A percentile compares a stretch with the other conserved stretches of the same genome.
phyloP scores from a whole-genome alignment of 1,140 invertebrate species.

The Ruditapes philippinarum region DNA sequence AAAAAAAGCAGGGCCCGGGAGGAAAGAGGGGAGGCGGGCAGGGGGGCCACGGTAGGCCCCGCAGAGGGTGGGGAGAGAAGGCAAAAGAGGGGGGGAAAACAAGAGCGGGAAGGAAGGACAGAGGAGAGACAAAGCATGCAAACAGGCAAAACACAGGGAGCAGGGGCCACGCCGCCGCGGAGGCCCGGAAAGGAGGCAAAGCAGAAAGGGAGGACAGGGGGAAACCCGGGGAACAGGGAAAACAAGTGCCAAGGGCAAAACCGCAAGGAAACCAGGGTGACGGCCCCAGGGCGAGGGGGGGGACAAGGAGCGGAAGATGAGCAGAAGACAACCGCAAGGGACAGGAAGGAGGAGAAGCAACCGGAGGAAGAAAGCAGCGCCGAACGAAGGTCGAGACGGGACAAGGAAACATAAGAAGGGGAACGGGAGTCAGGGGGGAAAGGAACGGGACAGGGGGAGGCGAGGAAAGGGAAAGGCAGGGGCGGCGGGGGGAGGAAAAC shows the following conservation, averaged over 20 bases:
- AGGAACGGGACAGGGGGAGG: neutral
- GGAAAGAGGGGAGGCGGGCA: neutral
- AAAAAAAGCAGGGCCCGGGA: neutral
- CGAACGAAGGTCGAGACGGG: neutral
- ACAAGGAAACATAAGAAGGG: conserved; percentile 1
- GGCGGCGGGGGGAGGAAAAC: neutral
- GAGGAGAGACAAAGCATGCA: neutral
- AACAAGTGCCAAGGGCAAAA: neutral
- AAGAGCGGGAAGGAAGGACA: neutral
- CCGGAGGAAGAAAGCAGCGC: neutral
- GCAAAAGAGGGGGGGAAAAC: neutral
- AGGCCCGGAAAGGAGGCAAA: neutral
- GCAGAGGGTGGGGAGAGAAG: neutral
- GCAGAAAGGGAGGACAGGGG: neutral
- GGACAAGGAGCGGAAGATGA: neutral
- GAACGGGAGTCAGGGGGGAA: conserved; percentile 2
- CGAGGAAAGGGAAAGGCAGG: neutral
- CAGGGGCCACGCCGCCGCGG: neutral
- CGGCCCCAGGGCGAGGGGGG: neutral
- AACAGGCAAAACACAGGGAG: neutral
- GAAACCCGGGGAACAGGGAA: neutral
- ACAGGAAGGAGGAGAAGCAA: neutral
- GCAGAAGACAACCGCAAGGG: neutral
- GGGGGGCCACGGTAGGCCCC: neutral
- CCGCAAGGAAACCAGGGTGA: neutral